phyloP scores from a whole-genome alignment of 2,888 invertebrate genomes.

The Melanophora roralis region DNA sequence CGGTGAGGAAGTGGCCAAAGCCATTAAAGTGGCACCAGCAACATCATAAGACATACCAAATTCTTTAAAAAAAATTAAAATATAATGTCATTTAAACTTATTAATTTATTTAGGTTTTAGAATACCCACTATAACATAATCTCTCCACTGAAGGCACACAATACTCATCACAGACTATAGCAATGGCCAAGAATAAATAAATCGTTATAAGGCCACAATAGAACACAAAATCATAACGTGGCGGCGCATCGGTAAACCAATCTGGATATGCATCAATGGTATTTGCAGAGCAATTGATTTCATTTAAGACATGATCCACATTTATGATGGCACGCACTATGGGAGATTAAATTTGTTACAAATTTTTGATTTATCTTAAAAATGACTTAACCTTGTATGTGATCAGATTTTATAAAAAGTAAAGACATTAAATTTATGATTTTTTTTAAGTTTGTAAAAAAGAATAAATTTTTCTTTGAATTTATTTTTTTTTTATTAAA shows the following conservation, averaged over 20 bases:
- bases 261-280: constrained; percentile 42
- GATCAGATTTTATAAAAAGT: background rate
- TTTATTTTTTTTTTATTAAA: background rate
- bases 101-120: too few relatives aligned
- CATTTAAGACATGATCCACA: background rate
- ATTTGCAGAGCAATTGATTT: constrained; percentile 32
- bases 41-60: constrained; percentile 90
- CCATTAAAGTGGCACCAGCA: constrained; percentile 96
- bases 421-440: background rate
- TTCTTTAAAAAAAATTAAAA: constrained; percentile 77
- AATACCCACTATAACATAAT: constrained; percentile 87
- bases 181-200: constrained; percentile 91
- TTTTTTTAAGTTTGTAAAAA: background rate
- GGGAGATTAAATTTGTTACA: too few relatives aligned
- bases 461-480: background rate
- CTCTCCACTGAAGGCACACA: constrained; percentile 94
- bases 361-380: too few relatives aligned
- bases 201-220: constrained; percentile 78
- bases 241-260: constrained; percentile 34
- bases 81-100: background rate
- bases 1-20: constrained; percentile 93
- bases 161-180: constrained; percentile 94
- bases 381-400: too few relatives aligned
- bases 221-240: constrained; percentile 46
- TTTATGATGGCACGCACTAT: background rate